Evolutionary conservation across 2,888 invertebrate species (phyloP), one percentile per base, ranked within the genome.

Genomic region (Hemaris fuciformis): DNA sequence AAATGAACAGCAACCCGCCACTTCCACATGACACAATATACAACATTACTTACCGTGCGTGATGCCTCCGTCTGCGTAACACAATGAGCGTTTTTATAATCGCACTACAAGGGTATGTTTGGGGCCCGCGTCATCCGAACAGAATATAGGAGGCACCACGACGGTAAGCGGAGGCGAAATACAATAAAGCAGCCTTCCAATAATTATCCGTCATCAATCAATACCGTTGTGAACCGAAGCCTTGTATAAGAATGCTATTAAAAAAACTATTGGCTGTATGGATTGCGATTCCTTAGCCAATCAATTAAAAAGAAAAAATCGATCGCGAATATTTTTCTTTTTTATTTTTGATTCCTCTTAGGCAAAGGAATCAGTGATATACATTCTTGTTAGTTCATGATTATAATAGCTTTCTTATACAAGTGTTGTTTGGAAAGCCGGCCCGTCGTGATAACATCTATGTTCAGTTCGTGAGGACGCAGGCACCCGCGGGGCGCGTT

Each of bases 181-280:
- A 59, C 58, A 69, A 73, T 71, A 57, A 34, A 53, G 25, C 82
- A 86, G 83, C 80, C 79, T 80, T 89, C 89, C 89, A 83, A 76
- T 73, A 84, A 86, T 90, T 89, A 79, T 90, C 88, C 84, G 91
- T 91, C 91, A 92, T 92, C 91, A 92, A 92, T 92, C 91, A 91
- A 91, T 80, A 83, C 80, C 76, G 48, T 77, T 79, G 63, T 66
- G 59, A 58, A 71, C 61, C 58, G 58, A 62, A 67, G 65, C 66
- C 66, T 64, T 72, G 76, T 75, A 76, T 76, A 76, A 73, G 80
- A 84, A 81, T 81, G 77, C 77, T 77, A 69, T 6, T 27, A 10
- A 15, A 15, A 18, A 25, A 27, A 20, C 6, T 15, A n/a, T 8
- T n/a, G 38, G 38, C 38, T 38, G n/a, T 38, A n/a, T 38, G 38